phyloP scores from a whole-genome alignment of 2,888 invertebrate genomes.

The Philopedon plagiatum region DNA sequence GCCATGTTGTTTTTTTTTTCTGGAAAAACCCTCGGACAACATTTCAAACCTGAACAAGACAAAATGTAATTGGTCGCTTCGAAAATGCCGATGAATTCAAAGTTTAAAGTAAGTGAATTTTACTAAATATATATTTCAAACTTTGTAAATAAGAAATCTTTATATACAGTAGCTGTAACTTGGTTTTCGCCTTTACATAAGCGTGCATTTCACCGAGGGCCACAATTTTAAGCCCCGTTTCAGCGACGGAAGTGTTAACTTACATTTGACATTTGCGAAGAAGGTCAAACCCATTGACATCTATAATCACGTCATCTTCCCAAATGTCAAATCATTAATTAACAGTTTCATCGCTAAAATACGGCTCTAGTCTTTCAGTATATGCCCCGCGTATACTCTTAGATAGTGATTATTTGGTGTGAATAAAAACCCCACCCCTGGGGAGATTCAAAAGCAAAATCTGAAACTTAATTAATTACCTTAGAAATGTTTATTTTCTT shows the following conservation, averaged over 20 bases:
- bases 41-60: background rate
- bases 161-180: slow-evolving; percentile 49
- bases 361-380: background rate
- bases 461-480: no score
- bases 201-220: slow-evolving; percentile 45
- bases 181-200: slow-evolving; percentile 46
- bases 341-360: no score
- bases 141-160: slow-evolving; percentile 50
- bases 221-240: no score
- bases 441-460: no score
- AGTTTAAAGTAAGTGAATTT: slow-evolving; percentile 34
- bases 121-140: slow-evolving; percentile 47
- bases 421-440: background rate
- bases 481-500: no score
- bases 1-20: slow-evolving; percentile 24
- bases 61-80: slow-evolving; percentile 12
- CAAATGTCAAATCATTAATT: no score
- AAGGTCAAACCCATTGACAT: no score
- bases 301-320: no score
- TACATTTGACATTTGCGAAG: no score
- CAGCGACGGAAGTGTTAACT: no score
- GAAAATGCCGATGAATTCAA: slow-evolving; percentile 28
- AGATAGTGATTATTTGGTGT: background rate
- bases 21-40: slow-evolving; percentile 39
- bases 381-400: background rate